A percentile compares a stretch with the other conserved stretches of the same genome.
These are phyloP conservation scores for Hartigia nigra DNA, from an alignment of 2,888 invertebrate genomes.

Conservation along the genomic window DNA sequence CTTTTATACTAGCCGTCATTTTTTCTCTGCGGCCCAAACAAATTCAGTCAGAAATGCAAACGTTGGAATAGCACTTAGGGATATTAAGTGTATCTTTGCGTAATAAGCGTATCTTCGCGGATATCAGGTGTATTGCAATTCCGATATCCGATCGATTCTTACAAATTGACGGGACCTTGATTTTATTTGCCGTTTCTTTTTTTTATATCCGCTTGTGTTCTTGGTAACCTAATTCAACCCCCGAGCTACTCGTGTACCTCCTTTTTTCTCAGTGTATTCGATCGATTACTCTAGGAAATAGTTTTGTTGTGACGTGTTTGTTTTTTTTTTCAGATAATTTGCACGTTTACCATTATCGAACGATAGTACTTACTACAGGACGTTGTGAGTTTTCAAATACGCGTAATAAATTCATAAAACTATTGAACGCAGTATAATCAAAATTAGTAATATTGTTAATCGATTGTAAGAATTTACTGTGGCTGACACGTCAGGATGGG, in stretches of 20 bases:
- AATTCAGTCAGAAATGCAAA: constrained; percentile 9
- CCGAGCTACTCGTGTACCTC: neutral
- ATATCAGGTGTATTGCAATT: neutral
- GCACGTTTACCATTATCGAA: neutral
- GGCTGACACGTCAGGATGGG: neutral
- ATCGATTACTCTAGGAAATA: neutral
- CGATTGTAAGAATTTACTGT: neutral
- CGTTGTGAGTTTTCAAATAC: neutral
- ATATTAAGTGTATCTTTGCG: constrained; percentile 12
- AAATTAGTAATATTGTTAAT: neutral
- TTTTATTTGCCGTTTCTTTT: neutral
- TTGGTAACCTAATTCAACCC: neutral
- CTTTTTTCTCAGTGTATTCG: neutral
- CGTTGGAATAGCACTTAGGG: constrained; percentile 15
- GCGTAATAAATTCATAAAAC: neutral
- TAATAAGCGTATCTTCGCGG: neutral
- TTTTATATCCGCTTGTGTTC: neutral
- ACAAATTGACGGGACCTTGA: neutral
- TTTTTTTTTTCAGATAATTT: neutral
- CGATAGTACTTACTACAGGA: neutral
- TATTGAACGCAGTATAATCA: neutral
- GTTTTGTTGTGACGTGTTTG: neutral
- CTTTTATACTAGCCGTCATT: neutral
- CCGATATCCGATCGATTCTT: neutral
- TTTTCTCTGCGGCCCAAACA: neutral